phyloP scores from a whole-genome alignment of 2,113 vertebrate species.

The Tauraco erythrolophus region DNA sequence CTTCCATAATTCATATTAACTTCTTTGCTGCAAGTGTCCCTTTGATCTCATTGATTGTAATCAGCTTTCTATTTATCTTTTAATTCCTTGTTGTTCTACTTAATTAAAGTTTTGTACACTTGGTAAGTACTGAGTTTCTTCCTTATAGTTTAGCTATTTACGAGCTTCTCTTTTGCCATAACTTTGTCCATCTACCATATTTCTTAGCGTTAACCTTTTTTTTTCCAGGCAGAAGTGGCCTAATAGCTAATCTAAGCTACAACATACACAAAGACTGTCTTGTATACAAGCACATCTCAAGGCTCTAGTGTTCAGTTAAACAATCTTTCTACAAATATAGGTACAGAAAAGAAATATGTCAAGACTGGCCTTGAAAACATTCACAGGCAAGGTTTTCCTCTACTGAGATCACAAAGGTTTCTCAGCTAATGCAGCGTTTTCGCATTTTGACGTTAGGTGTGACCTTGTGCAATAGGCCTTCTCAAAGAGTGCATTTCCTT shows the following conservation, averaged over 20 bases:
- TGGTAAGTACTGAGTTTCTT: background rate
- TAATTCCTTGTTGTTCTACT: background rate
- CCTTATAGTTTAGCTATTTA: background rate
- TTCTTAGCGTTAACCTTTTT: background rate
- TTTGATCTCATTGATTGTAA: conserved; percentile 3
- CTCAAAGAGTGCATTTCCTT: background rate
- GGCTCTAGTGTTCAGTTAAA: background rate
- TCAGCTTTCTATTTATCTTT: background rate
- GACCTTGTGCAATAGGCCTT: background rate
- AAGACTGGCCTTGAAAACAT: background rate
- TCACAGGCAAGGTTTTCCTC: background rate
- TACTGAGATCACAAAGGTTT: background rate
- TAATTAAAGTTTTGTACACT: background rate
- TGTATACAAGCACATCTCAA: background rate
- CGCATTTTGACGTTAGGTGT: background rate
- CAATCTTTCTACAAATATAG: background rate
- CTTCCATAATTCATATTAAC: background rate
- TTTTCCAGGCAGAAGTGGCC: background rate
- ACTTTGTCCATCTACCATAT: background rate
- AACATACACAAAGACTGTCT: background rate
- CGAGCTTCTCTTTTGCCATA: background rate
- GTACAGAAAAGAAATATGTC: background rate
- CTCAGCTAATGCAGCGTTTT: background rate
- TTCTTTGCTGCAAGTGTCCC: background rate
- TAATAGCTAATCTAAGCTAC: background rate